Conservation (phyloP, 2,797 vertebrate genomes). For the Karalla daura region DNA sequence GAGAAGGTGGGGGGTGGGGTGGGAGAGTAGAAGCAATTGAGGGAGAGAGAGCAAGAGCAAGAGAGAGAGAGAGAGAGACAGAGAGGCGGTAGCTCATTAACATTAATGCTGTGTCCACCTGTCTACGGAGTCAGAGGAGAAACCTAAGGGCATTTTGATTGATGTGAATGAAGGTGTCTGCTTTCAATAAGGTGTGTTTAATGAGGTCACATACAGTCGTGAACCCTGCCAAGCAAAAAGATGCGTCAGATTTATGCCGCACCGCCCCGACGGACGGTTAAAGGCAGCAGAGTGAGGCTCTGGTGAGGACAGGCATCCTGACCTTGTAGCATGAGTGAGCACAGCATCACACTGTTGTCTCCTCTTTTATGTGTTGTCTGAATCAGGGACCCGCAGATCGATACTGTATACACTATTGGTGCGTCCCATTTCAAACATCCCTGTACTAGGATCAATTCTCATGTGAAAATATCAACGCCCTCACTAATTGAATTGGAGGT, state of each 20-base stretch:
- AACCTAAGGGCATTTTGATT: slow-evolving; percentile 55
- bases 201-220: slow-evolving; percentile 34
- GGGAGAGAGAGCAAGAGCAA: too few relatives aligned
- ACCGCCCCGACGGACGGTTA: background rate
- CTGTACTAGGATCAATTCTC: too few relatives aligned
- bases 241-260: slow-evolving; percentile 14
- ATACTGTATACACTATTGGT: background rate
- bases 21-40: too few relatives aligned
- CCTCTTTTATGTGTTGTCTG: too few relatives aligned
- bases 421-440: too few relatives aligned
- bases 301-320: too few relatives aligned
- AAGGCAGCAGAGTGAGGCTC: background rate
- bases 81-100: slow-evolving; percentile 44
- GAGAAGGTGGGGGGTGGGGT: background rate
- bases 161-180: slow-evolving; percentile 43
- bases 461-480: too few relatives aligned
- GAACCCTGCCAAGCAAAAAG: slow-evolving; percentile 16
- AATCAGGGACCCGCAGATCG: too few relatives aligned
- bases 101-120: slow-evolving; percentile 38
- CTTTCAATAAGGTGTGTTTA: slow-evolving; percentile 39
- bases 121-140: slow-evolving; percentile 20
- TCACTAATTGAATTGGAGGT: too few relatives aligned
- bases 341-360: too few relatives aligned
- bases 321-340: slow-evolving; percentile 31
- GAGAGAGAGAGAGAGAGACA: background rate